phyloP scores from a whole-genome alignment of 2,113 vertebrate species.

The Rhipidura dahli region DNA sequence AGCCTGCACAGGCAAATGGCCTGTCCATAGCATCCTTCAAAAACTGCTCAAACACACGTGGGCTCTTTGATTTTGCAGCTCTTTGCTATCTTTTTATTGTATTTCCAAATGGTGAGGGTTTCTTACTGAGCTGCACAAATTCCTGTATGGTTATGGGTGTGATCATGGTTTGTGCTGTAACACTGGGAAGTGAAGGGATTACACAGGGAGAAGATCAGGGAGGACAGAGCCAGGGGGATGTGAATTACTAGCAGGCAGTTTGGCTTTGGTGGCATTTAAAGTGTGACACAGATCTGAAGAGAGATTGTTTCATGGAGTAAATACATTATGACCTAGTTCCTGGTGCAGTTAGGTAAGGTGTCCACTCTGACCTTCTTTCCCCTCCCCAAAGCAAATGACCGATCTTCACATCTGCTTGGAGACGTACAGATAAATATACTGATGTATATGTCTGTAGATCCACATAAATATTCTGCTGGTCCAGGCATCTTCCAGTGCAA shows the following conservation, averaged over 20 bases:
- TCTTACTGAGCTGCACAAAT: not conserved
- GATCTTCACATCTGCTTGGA: not conserved
- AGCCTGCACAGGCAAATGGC: fast-evolving
- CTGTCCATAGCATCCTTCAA: not conserved
- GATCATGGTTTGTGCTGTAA: not conserved
- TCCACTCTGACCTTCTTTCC: not conserved
- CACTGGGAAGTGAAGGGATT: not conserved
- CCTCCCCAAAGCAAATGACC: not conserved
- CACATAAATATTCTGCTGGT: not conserved
- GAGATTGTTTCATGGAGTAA: not conserved
- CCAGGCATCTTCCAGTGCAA: not conserved
- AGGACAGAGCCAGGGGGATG: not conserved
- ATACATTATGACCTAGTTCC: not conserved
- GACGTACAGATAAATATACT: not conserved
- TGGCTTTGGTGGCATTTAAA: not conserved
- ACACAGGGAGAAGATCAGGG: not conserved
- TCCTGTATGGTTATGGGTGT: not conserved
- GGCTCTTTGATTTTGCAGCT: not conserved
- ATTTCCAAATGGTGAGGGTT: not conserved
- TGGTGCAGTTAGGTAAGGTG: not conserved
- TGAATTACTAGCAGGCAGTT: not conserved
- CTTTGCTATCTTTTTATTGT: not conserved
- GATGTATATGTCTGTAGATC: not conserved
- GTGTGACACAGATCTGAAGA: not conserved
- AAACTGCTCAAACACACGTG: not conserved